Percentiles rank a stretch among this genome's conserved stretches.
phyloP scores from a whole-genome alignment of 2,888 invertebrate genomes.

The Hirtodrosophila duncani region DNA sequence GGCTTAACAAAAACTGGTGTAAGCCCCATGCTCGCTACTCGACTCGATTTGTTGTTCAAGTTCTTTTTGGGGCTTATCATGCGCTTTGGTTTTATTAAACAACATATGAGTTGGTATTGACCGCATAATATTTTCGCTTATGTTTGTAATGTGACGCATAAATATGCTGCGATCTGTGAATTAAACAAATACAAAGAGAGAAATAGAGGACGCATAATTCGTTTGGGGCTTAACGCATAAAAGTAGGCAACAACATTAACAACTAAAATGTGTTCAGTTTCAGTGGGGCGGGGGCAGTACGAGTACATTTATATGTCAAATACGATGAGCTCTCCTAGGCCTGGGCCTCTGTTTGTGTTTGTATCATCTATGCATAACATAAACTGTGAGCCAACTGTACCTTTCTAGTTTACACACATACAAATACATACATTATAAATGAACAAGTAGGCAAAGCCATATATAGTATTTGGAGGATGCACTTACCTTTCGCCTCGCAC shows the following conservation, averaged over 20 bases:
- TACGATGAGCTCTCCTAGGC: too few species aligned
- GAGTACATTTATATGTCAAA: too few species aligned
- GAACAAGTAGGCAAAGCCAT: too few species aligned
- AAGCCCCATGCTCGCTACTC: slow-evolving; percentile 31
- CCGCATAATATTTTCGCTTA: slow-evolving; percentile 76
- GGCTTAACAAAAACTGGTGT: slow-evolving; percentile 48
- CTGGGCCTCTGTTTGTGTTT: too few species aligned
- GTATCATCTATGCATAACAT: too few species aligned
- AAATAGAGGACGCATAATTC: slow-evolving; percentile 52
- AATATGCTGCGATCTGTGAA: slow-evolving; percentile 75
- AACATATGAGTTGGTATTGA: slow-evolving; percentile 73
- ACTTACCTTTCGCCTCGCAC: too few species aligned
- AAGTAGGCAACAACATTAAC: slow-evolving; percentile 11
- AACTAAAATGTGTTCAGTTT: slow-evolving; percentile 19
- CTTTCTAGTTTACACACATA: slow-evolving; percentile 31
- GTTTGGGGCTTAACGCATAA: slow-evolving; percentile 35
- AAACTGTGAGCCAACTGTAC: slow-evolving; percentile 53
- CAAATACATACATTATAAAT: too few species aligned
- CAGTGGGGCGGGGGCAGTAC: too few species aligned
- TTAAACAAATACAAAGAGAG: slow-evolving; percentile 31
- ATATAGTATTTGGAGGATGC: too few species aligned
- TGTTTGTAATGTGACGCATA: slow-evolving; percentile 73
- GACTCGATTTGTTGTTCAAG: slow-evolving; percentile 10
- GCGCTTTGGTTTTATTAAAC: slow-evolving; percentile 51
- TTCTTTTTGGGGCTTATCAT: slow-evolving; percentile 28